Evolutionary conservation across 2,797 vertebrate genomes (phyloP).

Genomic region (Arnoldichthys spilopterus): DNA sequence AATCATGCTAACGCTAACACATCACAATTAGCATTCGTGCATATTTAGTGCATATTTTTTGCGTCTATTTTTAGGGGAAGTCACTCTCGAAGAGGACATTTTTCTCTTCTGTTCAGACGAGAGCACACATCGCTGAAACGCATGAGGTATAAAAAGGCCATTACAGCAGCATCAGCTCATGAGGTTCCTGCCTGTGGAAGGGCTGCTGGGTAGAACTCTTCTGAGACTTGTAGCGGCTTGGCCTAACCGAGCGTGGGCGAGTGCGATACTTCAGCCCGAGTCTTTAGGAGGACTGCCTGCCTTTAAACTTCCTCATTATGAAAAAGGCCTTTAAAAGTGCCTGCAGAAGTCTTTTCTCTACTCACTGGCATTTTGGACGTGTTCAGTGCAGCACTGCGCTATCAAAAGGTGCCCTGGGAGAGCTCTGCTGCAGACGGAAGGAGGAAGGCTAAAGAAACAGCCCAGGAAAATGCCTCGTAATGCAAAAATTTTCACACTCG

Average conservation of each 20-base stretch:
- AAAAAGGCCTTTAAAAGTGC: conserved; percentile 32
- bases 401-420: conserved; percentile 30
- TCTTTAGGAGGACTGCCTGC: conserved; percentile 29
- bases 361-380: conserved; percentile 28
- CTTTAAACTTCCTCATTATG: conserved; percentile 44
- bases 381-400: conserved; percentile 6
- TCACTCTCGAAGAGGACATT: neutral
- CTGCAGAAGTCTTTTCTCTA: neutral
- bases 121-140: conserved; percentile 10
- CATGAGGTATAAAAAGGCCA: conserved; percentile 18
- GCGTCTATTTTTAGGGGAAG: neutral
- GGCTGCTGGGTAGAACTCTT: conserved; percentile 35
- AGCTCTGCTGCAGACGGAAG: neutral
- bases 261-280: conserved; percentile 25
- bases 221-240: neutral
- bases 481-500: conserved; percentile 31
- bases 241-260: conserved; percentile 32
- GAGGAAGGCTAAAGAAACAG: conserved; percentile 5
- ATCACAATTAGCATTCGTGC: neutral
- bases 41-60: neutral
- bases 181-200: conserved; percentile 9
- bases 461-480: conserved; percentile 21
- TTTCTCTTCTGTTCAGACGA: neutral
- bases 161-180: conserved; percentile 11
- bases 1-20: neutral